Base-by-base conservation (phyloP, 2,113 vertebrate species). In the Herpailurus yagouaroundi region DNA sequence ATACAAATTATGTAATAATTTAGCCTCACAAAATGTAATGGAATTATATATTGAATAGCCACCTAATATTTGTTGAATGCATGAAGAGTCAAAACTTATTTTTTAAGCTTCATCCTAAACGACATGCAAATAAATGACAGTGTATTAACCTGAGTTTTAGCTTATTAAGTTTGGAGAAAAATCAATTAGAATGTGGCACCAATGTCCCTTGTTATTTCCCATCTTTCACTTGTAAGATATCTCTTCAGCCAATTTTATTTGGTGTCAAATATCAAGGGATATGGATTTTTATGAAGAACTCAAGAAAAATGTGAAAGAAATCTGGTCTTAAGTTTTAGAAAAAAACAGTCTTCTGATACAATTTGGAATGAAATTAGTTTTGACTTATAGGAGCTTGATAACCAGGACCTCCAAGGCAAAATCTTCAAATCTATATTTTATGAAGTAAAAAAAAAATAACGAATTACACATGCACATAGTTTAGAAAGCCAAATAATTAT, bases 401-500 rank as follows among this genome's bases (percentile, higher is more conserved):
- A 64, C 15, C 85, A 86, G 31, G 25, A 45, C 2, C 5, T 86
- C 14, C 10, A 55, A 86, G 88, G 48, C 23, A 92, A 93, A 94
- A 64, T 88, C 6, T 77, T 92, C 74, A 86, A 38, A 86, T 89
- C 13, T 48, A 21, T 68, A 68, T 73, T 82, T 97, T 87, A 79
- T 83, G 18, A 91, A 92, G 45, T 69, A 4, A 12, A 63, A 12
- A 12, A 63, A 52, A 94, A 69, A 36, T 14, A 91, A 55, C 14
- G 63, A 87, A 64, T 50, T 82, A 92, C 80, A 29, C 4, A 90
- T 50, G 4, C 5, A 76, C 18, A 80, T 14, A 82, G 4, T 89
- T 94, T 83, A 66, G 23, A 87, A 95, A 89, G 31, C 13, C 71
- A 95, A 82, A 90, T 68, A 87, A 45, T 36, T 83, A 93, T 29